Evolutionary conservation across 2,113 vertebrate genomes (phyloP).

Genomic region (Channa maculata): DNA sequence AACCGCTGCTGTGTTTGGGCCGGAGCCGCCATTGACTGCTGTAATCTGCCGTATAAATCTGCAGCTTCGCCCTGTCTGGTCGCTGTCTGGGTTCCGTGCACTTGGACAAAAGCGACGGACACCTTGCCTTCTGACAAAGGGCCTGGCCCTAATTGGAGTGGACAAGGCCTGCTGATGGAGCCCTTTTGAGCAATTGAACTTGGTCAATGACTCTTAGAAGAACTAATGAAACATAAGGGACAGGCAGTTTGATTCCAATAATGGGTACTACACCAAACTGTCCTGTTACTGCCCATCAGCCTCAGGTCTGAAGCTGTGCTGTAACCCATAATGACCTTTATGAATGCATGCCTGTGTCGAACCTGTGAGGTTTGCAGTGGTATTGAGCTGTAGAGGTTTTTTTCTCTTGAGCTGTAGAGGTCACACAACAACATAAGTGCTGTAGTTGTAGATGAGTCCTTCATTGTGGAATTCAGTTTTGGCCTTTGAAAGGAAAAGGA

Average conservation of each 20-base stretch:
- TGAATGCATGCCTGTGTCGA: constrained; percentile 16
- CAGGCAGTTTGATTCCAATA: constrained; percentile 73
- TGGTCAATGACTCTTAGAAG: constrained; percentile 73
- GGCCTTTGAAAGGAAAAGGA: constrained; percentile 52
- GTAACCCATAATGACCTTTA: constrained; percentile 61
- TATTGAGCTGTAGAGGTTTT: constrained; percentile 24
- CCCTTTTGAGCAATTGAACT: constrained; percentile 83
- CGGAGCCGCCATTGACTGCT: constrained; percentile 79
- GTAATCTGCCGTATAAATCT: constrained; percentile 85
- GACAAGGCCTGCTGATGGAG: constrained; percentile 84
- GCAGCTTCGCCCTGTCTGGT: constrained; percentile 83
- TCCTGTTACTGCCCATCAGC: constrained; percentile 52
- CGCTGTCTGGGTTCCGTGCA: constrained; percentile 81
- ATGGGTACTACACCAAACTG: constrained; percentile 47
- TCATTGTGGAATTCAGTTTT: constrained; percentile 50
- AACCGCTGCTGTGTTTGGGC: constrained; percentile 75
- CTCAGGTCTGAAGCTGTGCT: constrained; percentile 61
- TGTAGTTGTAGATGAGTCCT: constrained; percentile 12
- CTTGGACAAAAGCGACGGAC: constrained; percentile 83
- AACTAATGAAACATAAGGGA: constrained; percentile 75
- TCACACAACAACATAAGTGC: constrained; percentile 10
- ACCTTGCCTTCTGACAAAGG: constrained; percentile 83
- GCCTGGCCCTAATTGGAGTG: constrained; percentile 77
- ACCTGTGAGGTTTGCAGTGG: constrained; percentile 32
- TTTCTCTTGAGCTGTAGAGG: too few species aligned